Evolutionary conservation across 2,113 vertebrate species (phyloP), one percentile per base, ranked within the genome.

Genomic region (Steatornis caripensis): DNA sequence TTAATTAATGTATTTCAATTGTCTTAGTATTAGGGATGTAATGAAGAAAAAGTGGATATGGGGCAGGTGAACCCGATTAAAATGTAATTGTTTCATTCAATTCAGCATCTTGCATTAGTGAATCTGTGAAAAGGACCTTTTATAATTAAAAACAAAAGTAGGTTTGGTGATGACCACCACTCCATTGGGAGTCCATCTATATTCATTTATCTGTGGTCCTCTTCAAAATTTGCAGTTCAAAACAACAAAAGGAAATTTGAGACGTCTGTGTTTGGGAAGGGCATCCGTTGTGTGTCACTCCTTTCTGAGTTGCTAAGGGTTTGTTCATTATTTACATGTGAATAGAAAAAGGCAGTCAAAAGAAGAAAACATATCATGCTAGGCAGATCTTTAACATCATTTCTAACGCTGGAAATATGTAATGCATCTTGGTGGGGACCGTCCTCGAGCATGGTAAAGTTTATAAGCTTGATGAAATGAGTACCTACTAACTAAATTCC

Each of bases 1-100:
- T 97, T 95, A 97, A 95, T 96, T 92, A 89, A 96, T 58, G 51
- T 45, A 79, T 85, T 97, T 95, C 32, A 6, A 43, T 95, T 95
- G 95, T 65, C 29, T 82, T 69, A 91, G 30, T 34, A 39, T 61
- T 82, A 84, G 53, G n/a, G 82, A 87, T 46, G 46, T 87, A 96
- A 95, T 92, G 84, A 92, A 91, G 69, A 60, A 90, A 61, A 92
- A 92, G 74, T 49, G 60, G 39, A 70, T 84, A 68, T 66, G 88
- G 78, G 79, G 76, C 65, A 92, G 21, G 84, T 61, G 70, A 76
- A 95, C 32, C 37, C 41, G 95, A 95, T 97, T 97, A 96, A 96
- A 96, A 89, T 72, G 34, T 82, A 76, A 89, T 94, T 61, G 53
- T 93, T 84, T 79, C 20, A 83, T 83, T 84, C 69, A 87, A 39